Conservation (phyloP, 2,888 invertebrate genomes). For the Calameuta idolon region DNA sequence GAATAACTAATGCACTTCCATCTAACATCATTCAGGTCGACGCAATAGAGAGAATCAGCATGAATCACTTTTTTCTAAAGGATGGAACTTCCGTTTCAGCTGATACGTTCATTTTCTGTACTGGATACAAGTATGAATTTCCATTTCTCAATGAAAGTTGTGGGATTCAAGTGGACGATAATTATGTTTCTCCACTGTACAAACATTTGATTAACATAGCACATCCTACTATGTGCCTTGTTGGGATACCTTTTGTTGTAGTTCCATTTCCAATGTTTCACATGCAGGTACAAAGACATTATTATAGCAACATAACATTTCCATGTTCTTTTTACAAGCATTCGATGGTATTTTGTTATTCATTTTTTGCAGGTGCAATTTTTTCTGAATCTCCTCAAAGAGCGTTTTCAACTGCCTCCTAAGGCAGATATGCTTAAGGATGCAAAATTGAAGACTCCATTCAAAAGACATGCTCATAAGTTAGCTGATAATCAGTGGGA, state of each 20-base stretch:
- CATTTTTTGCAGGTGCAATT: constrained; percentile 71
- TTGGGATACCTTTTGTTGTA: constrained; percentile 79
- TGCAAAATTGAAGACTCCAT: constrained; percentile 68
- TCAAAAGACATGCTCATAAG: constrained; percentile 64
- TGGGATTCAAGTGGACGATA: constrained; percentile 73
- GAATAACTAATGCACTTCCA: constrained; percentile 68
- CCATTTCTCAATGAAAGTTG: constrained; percentile 77
- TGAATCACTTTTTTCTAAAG: constrained; percentile 70
- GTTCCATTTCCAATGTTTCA: constrained; percentile 79
- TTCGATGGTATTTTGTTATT: neutral
- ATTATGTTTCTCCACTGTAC: constrained; percentile 79
- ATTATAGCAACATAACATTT: constrained; percentile 1
- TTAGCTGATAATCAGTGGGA: constrained; percentile 65
- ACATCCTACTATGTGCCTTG: constrained; percentile 80
- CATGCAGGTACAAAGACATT: constrained; percentile 72
- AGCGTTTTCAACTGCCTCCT: constrained; percentile 72
- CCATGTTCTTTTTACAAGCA: neutral
- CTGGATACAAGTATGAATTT: constrained; percentile 80
- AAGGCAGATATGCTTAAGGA: constrained; percentile 75
- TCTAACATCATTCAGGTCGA: constrained; percentile 70
- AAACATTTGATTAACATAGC: constrained; percentile 82
- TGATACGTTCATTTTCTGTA: constrained; percentile 79
- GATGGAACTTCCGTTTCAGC: constrained; percentile 73
- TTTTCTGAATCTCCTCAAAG: constrained; percentile 73
- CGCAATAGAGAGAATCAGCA: constrained; percentile 68